phyloP scores from a whole-genome alignment of 2,888 invertebrate genomes.

The Idaea aversata region DNA sequence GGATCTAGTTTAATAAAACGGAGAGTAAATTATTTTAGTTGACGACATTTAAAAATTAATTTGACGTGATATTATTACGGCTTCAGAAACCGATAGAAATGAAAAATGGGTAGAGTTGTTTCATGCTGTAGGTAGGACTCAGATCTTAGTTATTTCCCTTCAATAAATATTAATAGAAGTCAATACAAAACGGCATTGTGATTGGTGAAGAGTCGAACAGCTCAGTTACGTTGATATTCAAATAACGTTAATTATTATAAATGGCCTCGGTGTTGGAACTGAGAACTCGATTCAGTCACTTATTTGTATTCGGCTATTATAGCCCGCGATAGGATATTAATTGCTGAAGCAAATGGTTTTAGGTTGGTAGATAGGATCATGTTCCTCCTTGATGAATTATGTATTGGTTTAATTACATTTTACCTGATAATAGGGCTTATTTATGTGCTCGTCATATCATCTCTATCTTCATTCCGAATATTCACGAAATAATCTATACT shows the following conservation, averaged over 20 bases:
- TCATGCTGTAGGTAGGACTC: background rate
- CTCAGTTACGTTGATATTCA: constrained; percentile 11
- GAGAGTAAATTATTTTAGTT: background rate
- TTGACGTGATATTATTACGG: background rate
- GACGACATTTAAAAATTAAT: background rate
- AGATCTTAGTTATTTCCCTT: constrained; percentile 38
- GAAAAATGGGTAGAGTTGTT: background rate
- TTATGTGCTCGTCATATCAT: background rate
- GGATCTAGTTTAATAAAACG: background rate
- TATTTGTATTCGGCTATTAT: constrained; percentile 22
- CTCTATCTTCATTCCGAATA: background rate
- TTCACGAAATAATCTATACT: too few relatives aligned
- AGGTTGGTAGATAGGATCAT: background rate
- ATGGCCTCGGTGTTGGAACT: constrained; percentile 26
- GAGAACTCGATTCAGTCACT: constrained; percentile 16
- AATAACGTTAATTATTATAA: constrained; percentile 31
- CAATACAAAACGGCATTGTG: constrained; percentile 49
- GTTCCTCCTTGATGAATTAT: background rate
- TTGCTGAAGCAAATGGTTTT: constrained; percentile 4
- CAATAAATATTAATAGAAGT: constrained; percentile 60
- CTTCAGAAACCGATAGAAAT: background rate
- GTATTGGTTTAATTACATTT: background rate
- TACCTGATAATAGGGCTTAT: too few relatives aligned
- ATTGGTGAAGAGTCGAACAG: constrained; percentile 21
- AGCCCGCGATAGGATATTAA: constrained; percentile 17